Base-by-base conservation (phyloP, 1,140 invertebrate genomes). In the Pogonomyrmex barbatus region DNA sequence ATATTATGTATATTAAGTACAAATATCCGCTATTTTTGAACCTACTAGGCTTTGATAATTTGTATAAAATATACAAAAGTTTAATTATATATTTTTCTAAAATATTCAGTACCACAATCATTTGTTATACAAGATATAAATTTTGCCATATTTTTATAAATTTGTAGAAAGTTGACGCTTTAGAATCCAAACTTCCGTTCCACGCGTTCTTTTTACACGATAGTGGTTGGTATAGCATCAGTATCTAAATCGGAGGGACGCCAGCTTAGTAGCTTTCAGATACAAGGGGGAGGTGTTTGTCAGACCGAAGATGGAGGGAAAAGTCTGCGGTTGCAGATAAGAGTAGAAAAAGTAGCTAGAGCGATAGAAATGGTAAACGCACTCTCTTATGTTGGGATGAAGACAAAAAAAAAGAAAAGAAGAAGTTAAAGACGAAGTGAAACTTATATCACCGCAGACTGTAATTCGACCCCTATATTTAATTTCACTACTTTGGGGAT, bases 391-490 rank as follows among this genome's bases (percentile, higher is more conserved):
- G 68, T 84, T 76, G 88, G 71, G 30, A 62, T 36, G 86, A 79
- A 60, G 76, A 65, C 2, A 82, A 84, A 33, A 42, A 86, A 60
- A 75, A 47, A 24, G 39, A 47, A 24, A 33, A 65, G 73, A 81
- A 60, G 42, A 70, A 54, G 42, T 17, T 24, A 30, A 50, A 58
- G 39, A 70, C 50, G 56, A 79, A 60, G 77, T 63, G 79, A 75
- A 77, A 82, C 86, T 81, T 92, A 92, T 93, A 93, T 92, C 90
- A 88, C 73, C 85, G 84, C 79, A 86, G 73, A 87, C 91, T 95
- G 94, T 93, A 94, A 94, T 95, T 94, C 94, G 89, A 91, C 92
- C 91, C 85, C 93, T 94, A 95, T 95, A 94, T 95, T 95, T 95
- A 95, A 95, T 95, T 94, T 95, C 92, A 90, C 58, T 76, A 90